Conservation (phyloP, 2,797 vertebrate genomes). For the Meda fulgida region DNA sequence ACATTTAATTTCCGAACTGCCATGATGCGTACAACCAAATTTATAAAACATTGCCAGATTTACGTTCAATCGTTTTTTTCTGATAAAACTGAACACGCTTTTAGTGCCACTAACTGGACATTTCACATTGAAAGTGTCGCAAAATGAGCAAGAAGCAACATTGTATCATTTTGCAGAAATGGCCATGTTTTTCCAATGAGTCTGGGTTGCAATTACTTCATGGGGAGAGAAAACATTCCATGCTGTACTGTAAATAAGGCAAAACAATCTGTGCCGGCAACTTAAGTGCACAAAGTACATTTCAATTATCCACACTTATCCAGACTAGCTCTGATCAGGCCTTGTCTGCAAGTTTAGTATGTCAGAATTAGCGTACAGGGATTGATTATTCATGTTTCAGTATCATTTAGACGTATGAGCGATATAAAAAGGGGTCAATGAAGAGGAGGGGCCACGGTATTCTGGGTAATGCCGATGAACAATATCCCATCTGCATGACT, state of each 20-base stretch:
- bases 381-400: constrained; percentile 30
- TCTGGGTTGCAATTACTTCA: no score
- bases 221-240: not conserved
- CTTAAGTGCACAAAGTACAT: not conserved
- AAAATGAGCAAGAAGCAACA: no score
- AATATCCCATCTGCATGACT: constrained; percentile 57
- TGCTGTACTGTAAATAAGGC: not conserved
- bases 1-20: not conserved
- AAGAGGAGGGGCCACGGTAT: constrained; percentile 36
- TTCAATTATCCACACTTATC: not conserved
- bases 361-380: not conserved
- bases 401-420: constrained; percentile 2
- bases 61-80: no score
- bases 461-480: constrained; percentile 48
- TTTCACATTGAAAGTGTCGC: no score
- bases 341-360: not conserved
- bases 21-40: not conserved
- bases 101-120: no score
- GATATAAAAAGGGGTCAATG: constrained; percentile 43
- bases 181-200: not conserved
- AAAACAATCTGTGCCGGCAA: not conserved
- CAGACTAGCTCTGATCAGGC: not conserved
- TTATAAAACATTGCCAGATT: no score
- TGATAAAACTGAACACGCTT: no score
- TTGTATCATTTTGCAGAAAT: no score